Base-by-base conservation (phyloP, 2,888 invertebrate species). In the Xanthostigma xanthostigma region DNA sequence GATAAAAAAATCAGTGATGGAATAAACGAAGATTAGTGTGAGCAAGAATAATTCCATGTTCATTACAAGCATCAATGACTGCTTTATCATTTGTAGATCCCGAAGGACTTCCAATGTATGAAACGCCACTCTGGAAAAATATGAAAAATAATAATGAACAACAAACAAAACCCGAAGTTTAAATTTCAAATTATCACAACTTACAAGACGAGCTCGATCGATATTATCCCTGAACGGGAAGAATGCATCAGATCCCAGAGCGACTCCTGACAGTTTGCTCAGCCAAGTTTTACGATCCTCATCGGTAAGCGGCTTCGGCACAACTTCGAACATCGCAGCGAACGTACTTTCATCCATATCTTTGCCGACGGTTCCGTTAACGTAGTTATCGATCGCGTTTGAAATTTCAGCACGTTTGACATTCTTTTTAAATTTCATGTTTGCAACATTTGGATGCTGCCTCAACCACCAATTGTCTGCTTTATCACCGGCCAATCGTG, bases 151-250 rank as follows among this genome's bases (percentile, higher is more conserved):
- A 13, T 41, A 9, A 45, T 17, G 41, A 46, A 36, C 13, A 14
- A 44, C 33, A 10, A 13, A 49, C 37, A 14, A 17, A 41, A 38
- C 48, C 42, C 27, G 37, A 5, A 43, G 46, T 34, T 11, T 14
- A 13, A 47, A 38, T 52, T 9, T 41, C 10, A 36, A 41, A 38
- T 38, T 14, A 27, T 13, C 34, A 33, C 13, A 39, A 58, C 66
- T 62, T 62, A 94, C 94, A 81, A 89, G 78, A 55, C 76, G 74
- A 43, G 95, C 94, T 54, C 95, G 75, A 64, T 97, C 96, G 49
- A 98, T 84, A 61, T 95, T 97, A 63, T 98, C 97, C 55, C 95
- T 76, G 76, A 97, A 97, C 34, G 97, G 97, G 72, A 98, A 96
- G 75, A 97, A 98, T 0, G 96, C 97, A 68, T 98, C 97, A 0